phyloP scores from a whole-genome alignment of 2,888 invertebrate species.

The Seladonia tumulorum region DNA sequence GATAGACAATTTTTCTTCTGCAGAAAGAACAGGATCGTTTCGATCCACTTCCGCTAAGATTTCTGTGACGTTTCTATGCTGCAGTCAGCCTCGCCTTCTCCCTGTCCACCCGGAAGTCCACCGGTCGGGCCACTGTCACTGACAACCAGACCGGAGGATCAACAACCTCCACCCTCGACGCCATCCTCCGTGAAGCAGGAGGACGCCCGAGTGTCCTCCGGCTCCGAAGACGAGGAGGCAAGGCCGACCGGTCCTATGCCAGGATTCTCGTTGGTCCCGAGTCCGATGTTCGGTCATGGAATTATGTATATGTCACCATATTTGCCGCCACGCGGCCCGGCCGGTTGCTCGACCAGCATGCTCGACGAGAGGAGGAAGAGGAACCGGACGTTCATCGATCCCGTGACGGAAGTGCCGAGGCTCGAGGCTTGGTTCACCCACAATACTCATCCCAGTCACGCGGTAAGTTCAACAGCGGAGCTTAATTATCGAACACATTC shows the following conservation, averaged over 20 bases:
- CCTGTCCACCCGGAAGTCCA: conserved; percentile 81
- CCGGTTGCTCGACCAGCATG: conserved; percentile 85
- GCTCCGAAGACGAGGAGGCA: conserved; percentile 87
- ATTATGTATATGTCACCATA: conserved; percentile 97
- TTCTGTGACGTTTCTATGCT: background rate
- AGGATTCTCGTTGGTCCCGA: conserved; percentile 92
- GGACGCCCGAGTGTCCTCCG: conserved; percentile 81
- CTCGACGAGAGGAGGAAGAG: conserved; percentile 96
- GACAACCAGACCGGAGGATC: conserved; percentile 82
- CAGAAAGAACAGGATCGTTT: background rate
- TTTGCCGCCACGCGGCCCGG: conserved; percentile 86
- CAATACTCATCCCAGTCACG: conserved; percentile 99
- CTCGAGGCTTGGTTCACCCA: conserved; percentile 98
- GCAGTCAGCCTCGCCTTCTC: conserved; percentile 81
- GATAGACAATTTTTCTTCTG: background rate
- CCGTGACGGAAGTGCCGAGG: conserved; percentile 98
- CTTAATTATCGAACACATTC: conserved; percentile 40
- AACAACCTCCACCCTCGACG: conserved; percentile 78
- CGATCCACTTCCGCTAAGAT: background rate
- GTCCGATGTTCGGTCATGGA: conserved; percentile 94
- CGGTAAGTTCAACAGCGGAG: conserved; percentile 72
- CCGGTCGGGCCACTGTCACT: conserved; percentile 81
- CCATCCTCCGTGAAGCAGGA: conserved; percentile 80
- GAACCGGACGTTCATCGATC: conserved; percentile 99
- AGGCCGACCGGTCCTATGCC: conserved; percentile 85